A percentile compares a stretch with the other conserved stretches of the same genome.
These are phyloP conservation scores for Dendrolimus punctatus DNA, from an alignment of 1,140 invertebrate species.

Conservation along the genomic window DNA sequence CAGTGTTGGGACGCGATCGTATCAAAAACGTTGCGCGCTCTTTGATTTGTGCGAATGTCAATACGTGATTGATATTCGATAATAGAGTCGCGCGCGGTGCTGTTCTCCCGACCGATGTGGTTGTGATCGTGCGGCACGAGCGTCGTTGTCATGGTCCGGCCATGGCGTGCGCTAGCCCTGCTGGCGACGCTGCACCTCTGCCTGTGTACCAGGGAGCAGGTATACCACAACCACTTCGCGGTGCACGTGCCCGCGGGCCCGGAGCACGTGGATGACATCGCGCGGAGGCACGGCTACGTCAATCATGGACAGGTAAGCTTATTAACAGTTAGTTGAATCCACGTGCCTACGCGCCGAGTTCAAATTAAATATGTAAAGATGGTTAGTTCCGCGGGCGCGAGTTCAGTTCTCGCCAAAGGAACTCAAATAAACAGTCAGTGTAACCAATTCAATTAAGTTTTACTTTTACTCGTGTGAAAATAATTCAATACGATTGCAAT, in stretches of 20 bases:
- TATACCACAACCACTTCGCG: conserved; percentile 87
- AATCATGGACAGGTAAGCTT: conserved; percentile 82
- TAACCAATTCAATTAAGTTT: too few species aligned
- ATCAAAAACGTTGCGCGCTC: conserved; percentile 4
- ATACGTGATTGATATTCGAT: conserved; percentile 5
- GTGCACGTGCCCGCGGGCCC: conserved; percentile 79
- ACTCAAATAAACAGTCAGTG: too few species aligned
- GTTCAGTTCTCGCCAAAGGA: too few species aligned
- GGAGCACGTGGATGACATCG: conserved; percentile 73
- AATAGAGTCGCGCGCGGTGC: conserved; percentile 13
- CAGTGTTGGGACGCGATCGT: conserved; percentile 9
- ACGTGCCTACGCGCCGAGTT: too few species aligned
- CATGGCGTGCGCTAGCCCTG: conserved; percentile 57
- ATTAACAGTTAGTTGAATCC: background rate
- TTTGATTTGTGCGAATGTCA: background rate
- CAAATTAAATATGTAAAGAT: too few species aligned
- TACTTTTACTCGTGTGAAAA: too few species aligned
- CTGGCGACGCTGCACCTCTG: conserved; percentile 34
- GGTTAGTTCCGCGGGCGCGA: too few species aligned
- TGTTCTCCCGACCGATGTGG: conserved; percentile 30
- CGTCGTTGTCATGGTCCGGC: conserved; percentile 41
- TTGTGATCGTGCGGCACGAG: conserved; percentile 26
- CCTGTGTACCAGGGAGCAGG: conserved; percentile 25
- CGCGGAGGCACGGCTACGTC: conserved; percentile 80
- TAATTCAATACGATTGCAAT: too few species aligned